phyloP scores from a whole-genome alignment of 2,797 vertebrate genomes.

The Mus caroli region DNA sequence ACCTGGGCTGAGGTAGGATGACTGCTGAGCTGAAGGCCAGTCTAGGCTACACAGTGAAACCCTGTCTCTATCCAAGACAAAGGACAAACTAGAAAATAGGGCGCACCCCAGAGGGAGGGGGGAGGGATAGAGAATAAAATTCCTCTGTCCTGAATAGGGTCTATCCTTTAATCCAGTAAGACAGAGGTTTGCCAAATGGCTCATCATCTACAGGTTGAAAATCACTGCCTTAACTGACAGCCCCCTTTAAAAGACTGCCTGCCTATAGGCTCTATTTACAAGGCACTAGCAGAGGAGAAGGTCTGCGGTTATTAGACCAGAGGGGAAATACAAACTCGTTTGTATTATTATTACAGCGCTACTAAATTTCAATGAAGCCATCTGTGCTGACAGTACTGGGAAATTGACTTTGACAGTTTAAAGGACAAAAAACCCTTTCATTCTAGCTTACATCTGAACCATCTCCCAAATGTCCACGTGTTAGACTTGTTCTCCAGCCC shows the following conservation, averaged over 20 bases:
- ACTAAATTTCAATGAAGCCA: slow-evolving; percentile 78
- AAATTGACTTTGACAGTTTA: slow-evolving; percentile 62
- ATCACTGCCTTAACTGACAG: neutral
- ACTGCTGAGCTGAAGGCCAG: neutral
- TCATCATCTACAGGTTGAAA: neutral
- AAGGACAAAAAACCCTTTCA: slow-evolving; percentile 46
- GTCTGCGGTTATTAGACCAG: slow-evolving; percentile 43
- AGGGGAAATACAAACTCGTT: slow-evolving; percentile 80
- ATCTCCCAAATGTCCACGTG: neutral
- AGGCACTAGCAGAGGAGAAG: slow-evolving; percentile 20
- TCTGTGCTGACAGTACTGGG: slow-evolving; percentile 68
- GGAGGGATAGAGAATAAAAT: neutral
- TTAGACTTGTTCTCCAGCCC: neutral
- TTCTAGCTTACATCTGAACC: neutral
- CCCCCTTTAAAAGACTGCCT: neutral
- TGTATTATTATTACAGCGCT: slow-evolving; percentile 78
- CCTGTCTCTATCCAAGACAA: neutral
- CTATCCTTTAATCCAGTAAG: neutral
- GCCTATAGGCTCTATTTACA: slow-evolving; percentile 21
- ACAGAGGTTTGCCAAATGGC: neutral
- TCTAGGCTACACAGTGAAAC: neutral
- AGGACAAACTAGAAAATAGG: neutral
- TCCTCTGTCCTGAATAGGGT: neutral
- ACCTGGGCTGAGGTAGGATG: neutral
- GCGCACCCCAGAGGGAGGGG: neutral